Base-by-base conservation (phyloP, 2,888 invertebrate species). In the Ptychoptera albimana region DNA sequence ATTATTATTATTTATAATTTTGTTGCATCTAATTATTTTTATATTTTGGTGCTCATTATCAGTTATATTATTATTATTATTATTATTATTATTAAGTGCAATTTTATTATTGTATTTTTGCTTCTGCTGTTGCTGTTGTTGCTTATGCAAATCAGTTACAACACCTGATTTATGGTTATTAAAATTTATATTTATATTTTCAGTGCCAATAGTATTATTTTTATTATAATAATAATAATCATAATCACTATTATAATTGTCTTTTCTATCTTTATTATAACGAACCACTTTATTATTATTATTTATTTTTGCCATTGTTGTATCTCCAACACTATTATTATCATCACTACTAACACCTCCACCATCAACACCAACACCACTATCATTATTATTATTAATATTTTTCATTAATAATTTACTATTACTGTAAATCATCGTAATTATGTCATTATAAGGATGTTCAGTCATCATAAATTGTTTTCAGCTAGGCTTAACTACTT, bases 401-500 rank as follows among this genome's bases (percentile, higher is more conserved):
- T 5, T 23, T 23, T 23, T 23, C 14, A 39, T 39, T 39, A 39
- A 30, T 39, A 39, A 39, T 30, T 16, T 39, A 39, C 12, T 39
- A 14, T 40, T 40, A 15, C 31, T 40, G 32, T 11, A 11, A 32
- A 11, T 32, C 32, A 32, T 32, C 32, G 2, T 32, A 32, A 32
- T 32, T 32, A 32, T 32, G 32, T 11, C n/a, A 32, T 11, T 11
- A 32, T n/a, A 32, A 32, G 9, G n/a, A 32, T n/a, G 32, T 11
- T 11, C 32, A 32, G 15, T 42, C 35, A 23, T 23, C 34, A 16
- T 12, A 35, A 42, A 15, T 23, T 42, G 35, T 58, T 64, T 64
- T 64, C 64, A 64, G 63, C 63, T 64, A 54, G 59, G 56, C 61
- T 64, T 64, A 23, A 23, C 23, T 52, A 59, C 58, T 49, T 61